phyloP scores from a whole-genome alignment of 2,888 invertebrate genomes.

The Synanthedon formicaeformis region DNA sequence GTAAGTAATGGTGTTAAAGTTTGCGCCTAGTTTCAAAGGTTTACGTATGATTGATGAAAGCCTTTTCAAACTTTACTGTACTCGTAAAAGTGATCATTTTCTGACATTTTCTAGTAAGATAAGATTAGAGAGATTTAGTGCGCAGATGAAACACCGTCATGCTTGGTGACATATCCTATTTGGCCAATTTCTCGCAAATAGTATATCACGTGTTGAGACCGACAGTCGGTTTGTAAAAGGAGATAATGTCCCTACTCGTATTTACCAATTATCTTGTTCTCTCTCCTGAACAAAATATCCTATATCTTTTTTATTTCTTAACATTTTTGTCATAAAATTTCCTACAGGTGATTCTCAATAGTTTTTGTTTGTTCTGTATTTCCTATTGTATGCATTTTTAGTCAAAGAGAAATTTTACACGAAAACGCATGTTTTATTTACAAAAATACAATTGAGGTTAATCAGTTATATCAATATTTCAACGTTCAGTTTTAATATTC shows the following conservation, averaged over 20 bases:
- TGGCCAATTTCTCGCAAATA: not conserved
- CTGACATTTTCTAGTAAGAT: too few species aligned
- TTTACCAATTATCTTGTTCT: not conserved
- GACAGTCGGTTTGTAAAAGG: not conserved
- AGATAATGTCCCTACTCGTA: not conserved
- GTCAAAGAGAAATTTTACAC: not conserved
- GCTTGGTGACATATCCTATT: not conserved
- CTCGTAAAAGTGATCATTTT: too few species aligned
- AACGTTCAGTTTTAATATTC: too few species aligned
- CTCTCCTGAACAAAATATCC: not conserved
- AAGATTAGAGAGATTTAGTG: too few species aligned
- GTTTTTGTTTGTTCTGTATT: not conserved
- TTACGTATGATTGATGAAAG: too few species aligned
- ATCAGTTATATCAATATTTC: too few species aligned
- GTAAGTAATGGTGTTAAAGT: too few species aligned
- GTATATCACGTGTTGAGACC: not conserved
- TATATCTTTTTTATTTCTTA: not conserved
- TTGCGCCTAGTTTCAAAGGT: too few species aligned
- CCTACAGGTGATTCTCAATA: not conserved
- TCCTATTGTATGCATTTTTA: not conserved
- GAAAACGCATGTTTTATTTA: not conserved
- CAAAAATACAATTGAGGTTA: too few species aligned
- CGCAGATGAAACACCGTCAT: too few species aligned
- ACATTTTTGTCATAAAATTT: not conserved
- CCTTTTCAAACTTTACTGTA: too few species aligned